Base-by-base conservation (phyloP, 1,140 invertebrate species). In the Anastrepha ludens region DNA sequence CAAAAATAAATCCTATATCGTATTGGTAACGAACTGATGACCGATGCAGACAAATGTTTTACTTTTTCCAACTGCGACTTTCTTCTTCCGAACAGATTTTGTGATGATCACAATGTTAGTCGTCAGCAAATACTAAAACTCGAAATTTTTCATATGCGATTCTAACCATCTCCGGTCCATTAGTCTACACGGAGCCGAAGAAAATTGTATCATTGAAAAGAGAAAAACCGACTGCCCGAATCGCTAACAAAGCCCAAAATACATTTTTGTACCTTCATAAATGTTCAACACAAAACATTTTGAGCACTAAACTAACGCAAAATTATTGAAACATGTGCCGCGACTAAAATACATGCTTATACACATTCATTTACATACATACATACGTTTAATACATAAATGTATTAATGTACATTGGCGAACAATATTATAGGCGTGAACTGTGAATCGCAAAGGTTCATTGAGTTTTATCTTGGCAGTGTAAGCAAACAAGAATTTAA, bases 71-170 rank as follows among this genome's bases (percentile, higher is more conserved):
- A 29, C 9, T 58, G 13, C 7, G 8, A 29, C 47, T 81, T 41
- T 55, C 20, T 81, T 29, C n/a, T 47, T 81, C 74, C 50, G 74
- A 81, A 50, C n/a, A 81, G 9, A 81, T 58, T 81, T 17, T 86
- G 60, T 58, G 81, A 67, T 88, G 87, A 86, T 88, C 85, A 86
- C 87, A 41, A 59, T 59, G 39, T 58, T 86, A 88, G 85, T 64
- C 44, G 64, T 88, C 87, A 67, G 44, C 67, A 88, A 59, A 88
- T 88, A 88, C 87, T 88, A 62, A 88, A 88, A 39, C 39, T 86
- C 62, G 17, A 86, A 67, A 59, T 50, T 67, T 88, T 70, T 88
- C 59, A 58, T 47, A 87, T 20, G 17, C 47, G 58, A 85, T 67
- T 67, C 50, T 39, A 78, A 74, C 44, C 62, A 70, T 44, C 86